Base-by-base conservation (phyloP, 2,797 vertebrate genomes). In the Falco columbarius region DNA sequence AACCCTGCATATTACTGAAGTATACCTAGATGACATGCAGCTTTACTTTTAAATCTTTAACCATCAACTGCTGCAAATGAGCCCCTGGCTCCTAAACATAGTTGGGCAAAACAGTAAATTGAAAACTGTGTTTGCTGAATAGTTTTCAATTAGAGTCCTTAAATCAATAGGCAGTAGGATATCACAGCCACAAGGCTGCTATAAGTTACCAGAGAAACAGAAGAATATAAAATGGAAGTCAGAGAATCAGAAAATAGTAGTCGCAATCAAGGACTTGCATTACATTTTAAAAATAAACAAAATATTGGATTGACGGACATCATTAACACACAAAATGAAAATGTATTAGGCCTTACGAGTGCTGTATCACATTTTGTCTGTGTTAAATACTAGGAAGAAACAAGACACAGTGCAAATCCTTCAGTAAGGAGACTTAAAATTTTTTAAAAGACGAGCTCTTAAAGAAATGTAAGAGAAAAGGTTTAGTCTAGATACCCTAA, bases 41-140 rank as follows among this genome's bases (percentile, higher is more conserved):
- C 52, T 92, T 73, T 70, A 55, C 63, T 90, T 96, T 94, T 65
- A 95, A 89, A 90, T 79, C 65, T 88, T 95, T 92, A 93, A 62
- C 83, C 63, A 84, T 83, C 80, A 93, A 54, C 55, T 65, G n/a
- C 71, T 66, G 71, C 46, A 95, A 90, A 94, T 66, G 44, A 89
- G 83, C 92, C 75, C 65, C 86, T 93, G 89, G 84, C 89, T 93
- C 59, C 46, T 82, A 90, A 91, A 93, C 19, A 38, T 27, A 81
- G 36, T 49, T 81, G 82, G 51, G 36, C 30, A 88, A 91, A 96
- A 77, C n/a, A 85, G 55, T 89, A 93, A 96, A 94, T 59, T 85
- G 81, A 96, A 96, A 93, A 94, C 12, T 1, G 1, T 82, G 67
- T 90, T 96, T 95, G 32, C 67, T 81, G 73, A 95, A 86, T n/a